Evolutionary conservation across 92 coral and sea anemone genomes (phyloP).

Genomic region (Ricordea florida): DNA sequence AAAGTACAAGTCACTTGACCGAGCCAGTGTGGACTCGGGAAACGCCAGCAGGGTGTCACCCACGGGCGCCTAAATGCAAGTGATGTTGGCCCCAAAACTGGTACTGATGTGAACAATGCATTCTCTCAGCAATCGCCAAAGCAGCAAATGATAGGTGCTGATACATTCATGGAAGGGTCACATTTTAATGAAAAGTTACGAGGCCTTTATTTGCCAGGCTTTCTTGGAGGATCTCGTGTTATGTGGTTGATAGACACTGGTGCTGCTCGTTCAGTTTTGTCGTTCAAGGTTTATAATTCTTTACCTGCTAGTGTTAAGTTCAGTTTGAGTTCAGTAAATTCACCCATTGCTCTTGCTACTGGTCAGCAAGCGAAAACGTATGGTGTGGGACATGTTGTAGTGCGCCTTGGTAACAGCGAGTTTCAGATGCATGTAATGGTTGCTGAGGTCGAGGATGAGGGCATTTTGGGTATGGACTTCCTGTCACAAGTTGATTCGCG

Average conservation of each 20-base stretch:
- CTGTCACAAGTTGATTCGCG: conserved; percentile 17
- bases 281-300: conserved; percentile 17
- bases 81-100: conserved; percentile 23
- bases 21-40: not conserved
- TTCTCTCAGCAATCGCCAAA: not conserved
- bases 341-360: conserved; percentile 28
- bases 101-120: not conserved
- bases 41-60: conserved; percentile 22
- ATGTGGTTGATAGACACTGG: conserved; percentile 49
- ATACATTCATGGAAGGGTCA: not conserved
- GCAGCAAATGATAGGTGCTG: not conserved
- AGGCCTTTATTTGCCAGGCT: conserved; percentile 49
- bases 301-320: conserved; percentile 9
- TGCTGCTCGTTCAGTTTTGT: conserved; percentile 46
- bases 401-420: conserved; percentile 31
- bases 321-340: not conserved
- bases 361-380: conserved; percentile 22
- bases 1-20: not conserved
- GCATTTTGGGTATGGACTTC: conserved; percentile 52
- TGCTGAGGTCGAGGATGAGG: conserved; percentile 50
- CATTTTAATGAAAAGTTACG: not conserved
- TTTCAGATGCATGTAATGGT: conserved; percentile 23
- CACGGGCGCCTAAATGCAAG: conserved; percentile 24
- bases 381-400: conserved; percentile 14
- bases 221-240: conserved; percentile 19